Evolutionary conservation across 1,140 invertebrate species (phyloP), one percentile per base, ranked within the genome.

Genomic region (Araneus ventricosus): DNA sequence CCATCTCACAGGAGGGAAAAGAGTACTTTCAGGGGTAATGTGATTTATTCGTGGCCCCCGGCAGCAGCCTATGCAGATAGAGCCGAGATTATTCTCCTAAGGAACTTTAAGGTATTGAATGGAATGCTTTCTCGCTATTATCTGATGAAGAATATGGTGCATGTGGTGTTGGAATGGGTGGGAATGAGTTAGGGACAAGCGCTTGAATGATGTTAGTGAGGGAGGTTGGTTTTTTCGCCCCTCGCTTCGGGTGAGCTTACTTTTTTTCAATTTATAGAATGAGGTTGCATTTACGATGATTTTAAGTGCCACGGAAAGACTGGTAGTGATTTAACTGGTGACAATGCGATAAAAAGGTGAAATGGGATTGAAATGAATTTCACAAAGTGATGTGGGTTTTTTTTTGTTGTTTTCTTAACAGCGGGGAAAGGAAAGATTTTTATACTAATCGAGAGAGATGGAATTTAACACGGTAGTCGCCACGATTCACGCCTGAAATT

Each of bases 21-120:
- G 39, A 52, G 45, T 75, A 75, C 34, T 75, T 75, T 75, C 70
- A 20, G 34, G 70, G 70, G 70, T 87, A 87, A 87, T 87, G 61
- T 67, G 87, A 88, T 88, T 70, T 88, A 88, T 88, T 75, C 45
- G 1, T 45, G 37, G n/a, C 14, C 61, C 87, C 37, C 63, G 30
- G 63, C 34, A 45, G 37, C 52, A 37, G 59, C 27, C 87, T 41
- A 88, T 88, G 87, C 87, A 88, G 87, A 88, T 88, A 88, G 59
- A 39, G n/a, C 37, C 37, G 61, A 88, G 87, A 88, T 88, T 88
- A 75, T n/a, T 88, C 87, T 88, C 84, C 84, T 86, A 86, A 86
- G 84, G 84, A 86, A 86, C 45, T 61, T 86, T 88, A 88, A 67
- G 63, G 87, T 88, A 88, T 88, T 88, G 34, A 70, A 88, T 75